Base-by-base conservation (phyloP, 2,888 invertebrate genomes). In the Melangyna quadrimaculata region DNA sequence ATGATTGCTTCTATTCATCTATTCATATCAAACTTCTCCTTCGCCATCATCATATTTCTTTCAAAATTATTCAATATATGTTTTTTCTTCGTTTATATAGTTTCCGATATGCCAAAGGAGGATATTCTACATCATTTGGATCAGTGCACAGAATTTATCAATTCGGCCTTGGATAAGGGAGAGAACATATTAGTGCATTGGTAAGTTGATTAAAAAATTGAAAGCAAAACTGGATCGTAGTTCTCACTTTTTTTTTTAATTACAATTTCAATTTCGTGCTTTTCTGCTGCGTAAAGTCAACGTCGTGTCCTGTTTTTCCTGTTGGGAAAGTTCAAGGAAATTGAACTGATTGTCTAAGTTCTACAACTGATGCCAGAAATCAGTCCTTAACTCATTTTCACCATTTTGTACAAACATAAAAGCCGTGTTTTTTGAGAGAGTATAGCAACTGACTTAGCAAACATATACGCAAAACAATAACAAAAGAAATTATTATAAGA, bases 181-280 rank as follows among this genome's bases (percentile, higher is more conserved):
- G 96, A 96, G 51, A 95, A 93, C 77, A 94, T 98, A 7, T 93
- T 98, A 14, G 97, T 98, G 1, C 98, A 98, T 90, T 98, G 98
- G 96, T 96, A 92, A 91, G 91, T 89, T 53, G 35, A 27, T 37
- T 22, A 35, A 37, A 55, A 45, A 45, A n/a, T n/a, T 35, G 35
- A 9, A 43, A 6, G 4, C 3, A 43, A 17, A 43, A 43, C 4
- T 43, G 43, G 7, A 17, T 1, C 17, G 17, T 3, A 10, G 1
- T 35, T 35, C 4, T n/a, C n/a, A n/a, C n/a, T 12, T 3, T 35
- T 4, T 35, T 8, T 8, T 9, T 32, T 32, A 9, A 32, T 3
- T 35, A 22, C 1, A 22, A 45, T 45, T 45, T 19, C 3, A 45
- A 45, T 10, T 17, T 3, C 22, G 19, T 43, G 17, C 9, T 32